phyloP scores from a whole-genome alignment of 2,113 vertebrate genomes.

The Tragelaphus imberbis region DNA sequence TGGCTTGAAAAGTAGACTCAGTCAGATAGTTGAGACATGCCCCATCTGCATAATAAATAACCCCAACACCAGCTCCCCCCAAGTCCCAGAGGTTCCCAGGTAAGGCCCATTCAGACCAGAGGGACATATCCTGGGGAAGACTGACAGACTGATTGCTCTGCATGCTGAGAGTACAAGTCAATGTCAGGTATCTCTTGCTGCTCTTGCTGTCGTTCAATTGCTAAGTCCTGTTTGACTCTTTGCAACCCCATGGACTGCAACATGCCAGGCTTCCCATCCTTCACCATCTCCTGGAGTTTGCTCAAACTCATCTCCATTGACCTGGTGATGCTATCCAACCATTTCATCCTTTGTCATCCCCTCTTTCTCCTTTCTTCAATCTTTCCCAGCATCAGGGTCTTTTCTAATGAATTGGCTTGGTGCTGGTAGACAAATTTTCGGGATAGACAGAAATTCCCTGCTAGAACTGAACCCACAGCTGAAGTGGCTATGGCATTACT shows the following conservation, averaged over 20 bases:
- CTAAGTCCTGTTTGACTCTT: neutral
- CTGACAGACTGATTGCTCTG: neutral
- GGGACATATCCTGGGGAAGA: neutral
- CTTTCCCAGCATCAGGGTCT: neutral
- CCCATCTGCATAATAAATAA: neutral
- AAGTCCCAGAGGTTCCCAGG: neutral
- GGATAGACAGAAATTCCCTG: neutral
- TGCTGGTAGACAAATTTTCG: neutral
- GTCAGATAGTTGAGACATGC: neutral
- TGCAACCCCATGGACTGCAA: neutral
- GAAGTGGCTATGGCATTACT: neutral
- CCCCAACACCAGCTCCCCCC: neutral
- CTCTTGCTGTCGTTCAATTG: neutral
- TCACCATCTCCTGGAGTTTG: neutral
- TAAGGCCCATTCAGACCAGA: neutral
- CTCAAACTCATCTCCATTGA: neutral
- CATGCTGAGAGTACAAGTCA: neutral
- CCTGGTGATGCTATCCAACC: neutral
- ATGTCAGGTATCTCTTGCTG: neutral
- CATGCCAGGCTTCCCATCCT: neutral
- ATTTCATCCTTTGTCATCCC: neutral
- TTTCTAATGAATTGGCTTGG: neutral
- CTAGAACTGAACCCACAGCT: neutral
- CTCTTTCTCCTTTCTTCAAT: neutral
- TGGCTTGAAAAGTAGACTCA: neutral